A percentile compares a stretch with the other conserved stretches of the same genome.
phyloP scores from a whole-genome alignment of 2,113 vertebrate genomes.

The Thalassoma bifasciatum region DNA sequence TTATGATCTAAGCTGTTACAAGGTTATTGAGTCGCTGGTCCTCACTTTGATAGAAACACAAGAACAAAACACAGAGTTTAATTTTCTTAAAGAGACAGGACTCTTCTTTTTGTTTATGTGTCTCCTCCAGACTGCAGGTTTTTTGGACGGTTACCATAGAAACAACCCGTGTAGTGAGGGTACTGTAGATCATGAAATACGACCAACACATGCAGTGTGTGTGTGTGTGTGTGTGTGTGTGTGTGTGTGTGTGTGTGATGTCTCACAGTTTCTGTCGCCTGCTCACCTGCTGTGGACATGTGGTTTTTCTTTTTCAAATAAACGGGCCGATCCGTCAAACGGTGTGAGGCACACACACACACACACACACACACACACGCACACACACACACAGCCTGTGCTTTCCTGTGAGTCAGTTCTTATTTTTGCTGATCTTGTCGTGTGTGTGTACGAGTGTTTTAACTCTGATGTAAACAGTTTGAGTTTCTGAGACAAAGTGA shows the following conservation, averaged over 20 bases:
- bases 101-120: background rate
- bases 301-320: constrained; percentile 25
- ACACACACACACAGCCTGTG: background rate
- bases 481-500: too few relatives aligned
- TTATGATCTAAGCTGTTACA: too few relatives aligned
- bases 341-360: background rate
- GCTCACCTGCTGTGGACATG: constrained; percentile 1
- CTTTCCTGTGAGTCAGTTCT: background rate
- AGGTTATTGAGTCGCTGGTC: background rate
- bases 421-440: too few relatives aligned
- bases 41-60: background rate
- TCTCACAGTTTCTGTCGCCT: background rate
- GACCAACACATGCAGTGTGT: background rate
- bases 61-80: background rate
- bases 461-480: too few relatives aligned
- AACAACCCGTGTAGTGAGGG: background rate
- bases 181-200: background rate
- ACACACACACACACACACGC: constrained; percentile 1
- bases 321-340: constrained; percentile 10
- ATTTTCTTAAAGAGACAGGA: background rate
- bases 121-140: background rate
- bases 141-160: constrained; percentile 38
- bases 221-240: constrained; percentile 15
- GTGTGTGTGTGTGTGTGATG: constrained; percentile 6
- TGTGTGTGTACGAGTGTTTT: too few relatives aligned